Evolutionary conservation across 1,140 invertebrate species (phyloP).

Genomic region (Lanistes nyassanus): DNA sequence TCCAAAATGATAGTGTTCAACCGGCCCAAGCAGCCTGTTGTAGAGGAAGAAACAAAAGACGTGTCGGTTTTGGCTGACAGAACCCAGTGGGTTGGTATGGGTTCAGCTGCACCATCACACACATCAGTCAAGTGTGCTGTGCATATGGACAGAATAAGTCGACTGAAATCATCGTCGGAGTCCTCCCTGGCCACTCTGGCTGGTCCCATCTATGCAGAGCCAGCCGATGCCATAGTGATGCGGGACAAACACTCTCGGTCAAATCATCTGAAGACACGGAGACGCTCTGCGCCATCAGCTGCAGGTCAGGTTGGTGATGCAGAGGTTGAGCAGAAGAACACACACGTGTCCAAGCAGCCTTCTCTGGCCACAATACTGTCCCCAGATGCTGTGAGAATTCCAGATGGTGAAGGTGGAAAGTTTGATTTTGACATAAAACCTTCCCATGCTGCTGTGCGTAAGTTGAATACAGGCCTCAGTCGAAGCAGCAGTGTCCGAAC

Average conservation of each 20-base stretch:
- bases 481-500: constrained; percentile 34
- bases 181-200: constrained; percentile 46
- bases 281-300: constrained; percentile 33
- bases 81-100: too few relatives aligned
- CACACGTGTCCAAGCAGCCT: constrained; percentile 14
- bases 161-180: constrained; percentile 45
- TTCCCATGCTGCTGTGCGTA: not conserved
- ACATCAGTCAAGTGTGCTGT: too few relatives aligned
- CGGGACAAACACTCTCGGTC: constrained; percentile 24
- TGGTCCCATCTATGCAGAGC: constrained; percentile 92
- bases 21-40: too few relatives aligned
- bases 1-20: constrained; percentile 16
- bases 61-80: too few relatives aligned
- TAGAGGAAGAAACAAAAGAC: too few relatives aligned
- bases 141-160: constrained; percentile 18
- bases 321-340: not conserved
- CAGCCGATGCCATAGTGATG: constrained; percentile 80
- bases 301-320: not conserved
- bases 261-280: constrained; percentile 22
- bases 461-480: constrained; percentile 5
- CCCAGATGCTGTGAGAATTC: not conserved
- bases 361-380: not conserved
- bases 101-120: too few relatives aligned
- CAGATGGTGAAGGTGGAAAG: not conserved
- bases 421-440: constrained; percentile 5